Evolutionary conservation across 2,113 vertebrate genomes (phyloP).

Genomic region (Phalacrocorax aristotelis): DNA sequence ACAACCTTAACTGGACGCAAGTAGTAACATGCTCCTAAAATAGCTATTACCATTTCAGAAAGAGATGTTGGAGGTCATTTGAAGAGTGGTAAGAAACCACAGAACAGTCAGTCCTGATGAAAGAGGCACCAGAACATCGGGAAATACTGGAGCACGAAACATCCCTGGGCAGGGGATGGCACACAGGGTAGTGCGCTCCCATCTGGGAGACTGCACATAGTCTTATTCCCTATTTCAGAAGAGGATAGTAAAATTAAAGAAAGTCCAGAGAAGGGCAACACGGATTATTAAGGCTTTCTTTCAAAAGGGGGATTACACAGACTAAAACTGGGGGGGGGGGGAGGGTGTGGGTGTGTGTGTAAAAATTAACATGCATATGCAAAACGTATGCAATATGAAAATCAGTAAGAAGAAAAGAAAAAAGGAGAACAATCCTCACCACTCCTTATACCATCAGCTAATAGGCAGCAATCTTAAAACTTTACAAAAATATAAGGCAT

Average conservation of each 20-base stretch:
- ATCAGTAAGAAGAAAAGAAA: not conserved
- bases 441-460: not conserved
- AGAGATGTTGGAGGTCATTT: not conserved
- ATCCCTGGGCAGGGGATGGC: not conserved
- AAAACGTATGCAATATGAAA: not conserved
- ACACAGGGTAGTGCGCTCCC: accelerated
- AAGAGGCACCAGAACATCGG: not conserved
- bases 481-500: not conserved
- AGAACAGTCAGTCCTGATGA: not conserved
- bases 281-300: not conserved
- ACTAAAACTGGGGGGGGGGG: not conserved
- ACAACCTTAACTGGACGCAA: not conserved
- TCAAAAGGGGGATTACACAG: not conserved
- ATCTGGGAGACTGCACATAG: not conserved
- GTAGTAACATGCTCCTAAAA: not conserved
- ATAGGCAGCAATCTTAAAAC: not conserved
- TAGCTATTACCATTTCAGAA: not conserved
- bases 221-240: not conserved
- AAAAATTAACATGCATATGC: not conserved
- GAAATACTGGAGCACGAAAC: not conserved
- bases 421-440: not conserved
- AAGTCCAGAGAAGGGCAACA: not conserved
- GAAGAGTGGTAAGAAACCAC: not conserved
- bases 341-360: no score
- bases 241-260: not conserved